A percentile compares a stretch with the other conserved stretches of the same genome.
Conservation (phyloP, 2,113 vertebrate species). For the Phalacrocorax brasilianus region DNA sequence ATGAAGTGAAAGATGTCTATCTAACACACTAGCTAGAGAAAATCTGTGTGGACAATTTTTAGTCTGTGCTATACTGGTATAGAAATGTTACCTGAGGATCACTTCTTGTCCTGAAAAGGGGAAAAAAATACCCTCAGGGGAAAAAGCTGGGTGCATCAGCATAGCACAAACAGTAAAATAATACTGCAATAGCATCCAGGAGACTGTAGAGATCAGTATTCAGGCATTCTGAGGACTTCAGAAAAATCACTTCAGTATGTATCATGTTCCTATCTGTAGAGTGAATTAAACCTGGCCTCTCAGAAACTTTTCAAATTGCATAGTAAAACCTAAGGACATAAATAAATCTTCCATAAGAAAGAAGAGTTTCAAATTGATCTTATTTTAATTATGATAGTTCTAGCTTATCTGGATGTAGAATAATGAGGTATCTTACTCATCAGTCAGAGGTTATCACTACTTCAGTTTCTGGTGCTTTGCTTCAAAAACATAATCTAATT, state of each 20-base stretch:
- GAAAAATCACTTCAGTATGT: neutral
- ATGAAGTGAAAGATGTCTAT: neutral
- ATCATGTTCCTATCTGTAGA: neutral
- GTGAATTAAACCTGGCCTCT: neutral
- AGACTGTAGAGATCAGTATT: neutral
- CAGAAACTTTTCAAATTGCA: neutral
- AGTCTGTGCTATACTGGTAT: neutral
- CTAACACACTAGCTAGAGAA: neutral
- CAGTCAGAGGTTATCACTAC: neutral
- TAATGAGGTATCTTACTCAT: neutral
- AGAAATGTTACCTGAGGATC: neutral
- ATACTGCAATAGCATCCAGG: neutral
- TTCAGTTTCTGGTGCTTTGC: neutral
- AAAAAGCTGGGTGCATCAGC: neutral
- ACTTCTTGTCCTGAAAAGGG: neutral
- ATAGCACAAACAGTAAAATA: neutral
- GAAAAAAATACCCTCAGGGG: neutral
- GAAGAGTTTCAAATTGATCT: neutral
- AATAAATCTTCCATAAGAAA: neutral
- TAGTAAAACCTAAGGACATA: neutral
- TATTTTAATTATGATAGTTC: neutral
- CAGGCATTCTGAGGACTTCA: neutral
- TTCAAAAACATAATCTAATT: neutral
- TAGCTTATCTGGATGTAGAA: neutral
- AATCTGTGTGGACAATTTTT: neutral